Percentiles rank a stretch among this genome's conserved stretches.
Evolutionary conservation across 1,140 invertebrate species (phyloP).

Genomic region (Cheumatopsyche charites): DNA sequence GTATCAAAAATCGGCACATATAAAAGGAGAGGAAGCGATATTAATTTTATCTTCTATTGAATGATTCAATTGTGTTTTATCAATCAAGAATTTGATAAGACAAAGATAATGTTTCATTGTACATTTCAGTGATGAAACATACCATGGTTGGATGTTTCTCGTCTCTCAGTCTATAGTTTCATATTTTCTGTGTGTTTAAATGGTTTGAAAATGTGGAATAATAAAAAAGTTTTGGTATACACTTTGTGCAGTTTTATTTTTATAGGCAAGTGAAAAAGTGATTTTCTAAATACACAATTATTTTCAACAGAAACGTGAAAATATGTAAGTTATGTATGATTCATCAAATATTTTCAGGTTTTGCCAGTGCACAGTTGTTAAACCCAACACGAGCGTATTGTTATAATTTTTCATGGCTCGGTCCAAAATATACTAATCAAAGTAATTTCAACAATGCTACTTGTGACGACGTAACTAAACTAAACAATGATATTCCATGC

Average conservation of each 20-base stretch:
- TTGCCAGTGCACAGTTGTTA: slow-evolving; percentile 25
- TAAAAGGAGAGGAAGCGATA: neutral
- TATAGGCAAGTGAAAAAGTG: neutral
- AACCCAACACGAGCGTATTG: slow-evolving; percentile 52
- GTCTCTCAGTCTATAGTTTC: no score
- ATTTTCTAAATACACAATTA: neutral
- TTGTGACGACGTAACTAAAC: slow-evolving; percentile 58
- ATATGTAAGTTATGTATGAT: neutral
- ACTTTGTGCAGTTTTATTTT: neutral
- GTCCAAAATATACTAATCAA: slow-evolving; percentile 58
- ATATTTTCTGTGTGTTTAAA: neutral
- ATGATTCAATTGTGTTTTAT: no score
- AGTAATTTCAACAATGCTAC: slow-evolving; percentile 59
- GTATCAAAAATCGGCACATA: neutral
- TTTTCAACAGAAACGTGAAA: no score
- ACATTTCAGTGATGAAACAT: no score
- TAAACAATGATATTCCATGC: slow-evolving; percentile 59
- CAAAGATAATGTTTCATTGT: no score
- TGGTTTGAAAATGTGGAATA: neutral
- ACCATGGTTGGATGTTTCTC: no score
- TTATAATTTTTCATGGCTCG: slow-evolving; percentile 64
- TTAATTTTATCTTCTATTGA: no score
- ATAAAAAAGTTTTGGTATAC: neutral
- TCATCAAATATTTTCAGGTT: slow-evolving; percentile 39
- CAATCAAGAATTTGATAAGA: no score